Conservation (phyloP, 2,113 vertebrate species). For the Macquaria australasica region DNA sequence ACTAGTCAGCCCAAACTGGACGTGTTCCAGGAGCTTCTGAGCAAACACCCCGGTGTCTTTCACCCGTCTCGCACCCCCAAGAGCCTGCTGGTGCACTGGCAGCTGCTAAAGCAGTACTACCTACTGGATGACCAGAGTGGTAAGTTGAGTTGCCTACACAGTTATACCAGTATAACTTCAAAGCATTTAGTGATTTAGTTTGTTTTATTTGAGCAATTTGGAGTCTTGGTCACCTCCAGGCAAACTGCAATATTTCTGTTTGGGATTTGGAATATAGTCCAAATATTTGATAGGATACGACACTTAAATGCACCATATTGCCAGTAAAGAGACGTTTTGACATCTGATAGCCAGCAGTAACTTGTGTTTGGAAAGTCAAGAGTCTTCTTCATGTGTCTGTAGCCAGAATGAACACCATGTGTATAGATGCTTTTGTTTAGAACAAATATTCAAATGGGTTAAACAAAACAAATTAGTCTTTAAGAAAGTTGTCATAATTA, state of each 20-base stretch:
- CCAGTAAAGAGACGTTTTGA: not conserved
- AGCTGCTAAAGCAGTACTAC: constrained; percentile 97
- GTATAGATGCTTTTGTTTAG: no score
- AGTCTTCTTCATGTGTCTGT: not conserved
- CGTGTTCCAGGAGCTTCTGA: constrained; percentile 93
- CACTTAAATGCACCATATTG: not conserved
- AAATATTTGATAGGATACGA: not conserved
- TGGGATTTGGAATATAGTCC: not conserved
- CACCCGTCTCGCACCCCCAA: constrained; percentile 93
- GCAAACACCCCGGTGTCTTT: constrained; percentile 91
- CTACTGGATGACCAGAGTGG: constrained; percentile 96
- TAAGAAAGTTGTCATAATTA: no score
- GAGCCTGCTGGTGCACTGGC: constrained; percentile 95
- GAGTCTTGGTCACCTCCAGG: not conserved
- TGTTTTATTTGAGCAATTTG: not conserved
- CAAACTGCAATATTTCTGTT: not conserved
- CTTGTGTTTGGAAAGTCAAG: not conserved
- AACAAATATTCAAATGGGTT: no score
- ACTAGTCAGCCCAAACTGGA: constrained; percentile 95
- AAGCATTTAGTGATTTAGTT: not conserved
- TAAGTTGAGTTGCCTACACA: constrained; percentile 66
- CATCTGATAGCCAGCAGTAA: not conserved
- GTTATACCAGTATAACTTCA: not conserved
- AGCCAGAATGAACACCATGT: not conserved
- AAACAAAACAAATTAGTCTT: no score